Evolutionary conservation across 2,113 vertebrate species (phyloP).

Genomic region (Orycteropus afer): DNA sequence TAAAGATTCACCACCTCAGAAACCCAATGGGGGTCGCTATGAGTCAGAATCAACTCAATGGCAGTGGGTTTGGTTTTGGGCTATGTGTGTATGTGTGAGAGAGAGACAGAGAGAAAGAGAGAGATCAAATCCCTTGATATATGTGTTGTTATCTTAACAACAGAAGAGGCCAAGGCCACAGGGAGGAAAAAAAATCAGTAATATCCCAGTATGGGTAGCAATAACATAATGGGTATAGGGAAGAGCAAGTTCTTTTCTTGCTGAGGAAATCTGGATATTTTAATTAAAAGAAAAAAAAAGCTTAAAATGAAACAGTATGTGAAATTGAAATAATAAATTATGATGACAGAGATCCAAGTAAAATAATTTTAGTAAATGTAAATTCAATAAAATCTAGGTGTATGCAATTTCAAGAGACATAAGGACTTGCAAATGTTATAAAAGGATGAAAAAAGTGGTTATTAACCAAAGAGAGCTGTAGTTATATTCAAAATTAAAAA

Average conservation of each 20-base stretch:
- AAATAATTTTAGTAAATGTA: conserved; percentile 22
- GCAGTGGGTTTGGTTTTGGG: too few relatives aligned
- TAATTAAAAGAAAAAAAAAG: background rate
- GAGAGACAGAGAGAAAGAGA: too few relatives aligned
- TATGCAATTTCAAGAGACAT: background rate
- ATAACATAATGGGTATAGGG: background rate
- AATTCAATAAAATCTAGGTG: conserved; percentile 30
- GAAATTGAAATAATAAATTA: conserved; percentile 22
- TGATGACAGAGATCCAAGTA: conserved; percentile 32
- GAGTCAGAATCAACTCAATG: conserved; percentile 20
- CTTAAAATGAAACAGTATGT: conserved; percentile 30
- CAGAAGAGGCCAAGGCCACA: background rate
- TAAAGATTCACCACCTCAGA: too few relatives aligned
- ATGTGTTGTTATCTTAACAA: background rate
- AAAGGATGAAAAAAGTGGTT: conserved; percentile 12
- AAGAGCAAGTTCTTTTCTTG: background rate
- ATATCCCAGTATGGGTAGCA: background rate
- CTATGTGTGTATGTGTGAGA: too few relatives aligned
- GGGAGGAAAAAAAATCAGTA: background rate
- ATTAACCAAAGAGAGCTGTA: conserved; percentile 11
- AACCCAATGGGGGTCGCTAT: too few relatives aligned
- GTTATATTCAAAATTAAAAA: too few relatives aligned
- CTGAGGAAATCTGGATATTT: background rate
- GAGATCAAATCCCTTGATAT: background rate
- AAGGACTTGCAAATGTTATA: background rate